Evolutionary conservation across 2,888 invertebrate genomes (phyloP).

Genomic region (Cheilosia urbana): DNA sequence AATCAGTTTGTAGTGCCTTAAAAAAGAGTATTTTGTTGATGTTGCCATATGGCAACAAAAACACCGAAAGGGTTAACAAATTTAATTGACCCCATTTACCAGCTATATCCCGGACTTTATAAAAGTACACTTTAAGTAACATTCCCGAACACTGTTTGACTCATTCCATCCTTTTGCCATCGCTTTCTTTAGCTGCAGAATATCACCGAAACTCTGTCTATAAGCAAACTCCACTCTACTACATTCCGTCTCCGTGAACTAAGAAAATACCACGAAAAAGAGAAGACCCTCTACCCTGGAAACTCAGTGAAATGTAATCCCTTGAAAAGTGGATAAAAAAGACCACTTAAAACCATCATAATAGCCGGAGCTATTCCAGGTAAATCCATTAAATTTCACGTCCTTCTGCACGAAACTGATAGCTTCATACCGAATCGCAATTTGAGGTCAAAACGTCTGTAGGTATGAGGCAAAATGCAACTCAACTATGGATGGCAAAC

Average conservation of each 20-base stretch:
- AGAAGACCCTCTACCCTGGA: slow-evolving; percentile 45
- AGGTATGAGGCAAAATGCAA: slow-evolving; percentile 40
- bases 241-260: slow-evolving; percentile 58
- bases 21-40: no score
- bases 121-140: no score
- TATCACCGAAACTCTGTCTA: no score
- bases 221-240: slow-evolving; percentile 18
- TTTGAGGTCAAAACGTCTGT: slow-evolving; percentile 69
- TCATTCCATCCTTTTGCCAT: neutral
- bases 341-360: slow-evolving; percentile 73
- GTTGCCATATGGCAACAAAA: no score
- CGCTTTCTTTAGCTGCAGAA: neutral
- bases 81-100: no score
- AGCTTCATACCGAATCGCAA: slow-evolving; percentile 71
- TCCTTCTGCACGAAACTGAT: slow-evolving; percentile 72
- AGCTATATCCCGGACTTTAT: no score
- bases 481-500: slow-evolving; percentile 54
- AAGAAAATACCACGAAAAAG: slow-evolving; percentile 65
- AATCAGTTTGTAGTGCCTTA: no score
- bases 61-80: no score
- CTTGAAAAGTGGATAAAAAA: slow-evolving; percentile 74
- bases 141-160: neutral
- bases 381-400: slow-evolving; percentile 74
- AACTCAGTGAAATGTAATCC: slow-evolving; percentile 68
- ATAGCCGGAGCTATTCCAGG: slow-evolving; percentile 71